A percentile compares a stretch with the other conserved stretches of the same genome.
Conservation (phyloP, 2,113 vertebrate genomes). For the Albula glossodonta region DNA sequence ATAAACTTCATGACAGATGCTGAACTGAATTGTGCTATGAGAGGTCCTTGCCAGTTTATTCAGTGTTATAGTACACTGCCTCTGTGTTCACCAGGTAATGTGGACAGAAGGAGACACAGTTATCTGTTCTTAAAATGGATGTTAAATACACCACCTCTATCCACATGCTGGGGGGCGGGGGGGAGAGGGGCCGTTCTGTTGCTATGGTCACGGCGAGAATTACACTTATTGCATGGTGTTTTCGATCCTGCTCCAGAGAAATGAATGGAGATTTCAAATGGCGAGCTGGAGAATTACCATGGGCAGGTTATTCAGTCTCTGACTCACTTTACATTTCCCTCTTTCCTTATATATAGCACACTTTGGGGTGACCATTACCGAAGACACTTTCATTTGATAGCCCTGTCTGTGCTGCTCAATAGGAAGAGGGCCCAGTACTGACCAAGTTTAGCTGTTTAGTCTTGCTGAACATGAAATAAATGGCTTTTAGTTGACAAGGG, state of each 20-base stretch:
- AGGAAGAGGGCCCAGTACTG: background rate
- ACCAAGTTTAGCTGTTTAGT: background rate
- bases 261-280: constrained; percentile 32
- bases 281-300: constrained; percentile 21
- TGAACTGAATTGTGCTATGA: background rate
- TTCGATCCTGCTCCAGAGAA: constrained; percentile 14
- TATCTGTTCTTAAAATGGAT: background rate
- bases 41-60: background rate
- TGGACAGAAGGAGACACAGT: background rate
- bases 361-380: constrained; percentile 15
- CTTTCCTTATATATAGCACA: background rate
- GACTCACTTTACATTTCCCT: constrained; percentile 12
- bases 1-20: background rate
- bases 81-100: background rate
- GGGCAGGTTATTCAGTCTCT: constrained; percentile 13
- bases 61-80: background rate
- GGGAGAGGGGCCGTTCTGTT: constrained; percentile 16
- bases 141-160: background rate
- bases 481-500: constrained; percentile 4
- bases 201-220: constrained; percentile 39
- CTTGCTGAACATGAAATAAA: constrained; percentile 4
- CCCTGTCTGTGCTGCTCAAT: background rate
- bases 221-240: constrained; percentile 4
- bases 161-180: background rate
- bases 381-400: constrained; percentile 11